A percentile compares a stretch with the other conserved stretches of the same genome.
Evolutionary conservation across 2,797 vertebrate species (phyloP).

Genomic region (Paratrypauchen microcephalus): DNA sequence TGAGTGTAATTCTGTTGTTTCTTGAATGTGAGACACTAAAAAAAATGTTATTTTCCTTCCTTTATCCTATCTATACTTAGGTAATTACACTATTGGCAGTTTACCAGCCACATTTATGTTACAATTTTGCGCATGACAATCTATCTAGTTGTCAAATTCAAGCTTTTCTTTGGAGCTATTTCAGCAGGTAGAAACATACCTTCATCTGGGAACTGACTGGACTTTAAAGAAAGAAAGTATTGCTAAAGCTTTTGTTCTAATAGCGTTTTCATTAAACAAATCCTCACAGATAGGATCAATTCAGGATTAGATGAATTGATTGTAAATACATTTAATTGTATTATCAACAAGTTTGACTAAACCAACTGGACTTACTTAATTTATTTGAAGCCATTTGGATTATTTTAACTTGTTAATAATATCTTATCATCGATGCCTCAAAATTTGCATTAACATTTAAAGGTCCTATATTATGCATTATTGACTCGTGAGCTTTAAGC

Average conservation of each 20-base stretch:
- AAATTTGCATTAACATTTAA: no score
- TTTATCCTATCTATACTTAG: slow-evolving; percentile 38
- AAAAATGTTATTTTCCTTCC: slow-evolving; percentile 63
- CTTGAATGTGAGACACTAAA: slow-evolving; percentile 60
- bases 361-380: no score
- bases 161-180: not conserved
- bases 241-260: not conserved
- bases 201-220: not conserved
- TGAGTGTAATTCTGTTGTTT: slow-evolving; percentile 57
- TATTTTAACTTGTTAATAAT: no score
- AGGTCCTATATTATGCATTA: no score
- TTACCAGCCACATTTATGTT: no score
- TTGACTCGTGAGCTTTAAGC: no score
- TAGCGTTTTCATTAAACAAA: not conserved
- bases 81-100: slow-evolving; percentile 16
- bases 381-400: no score
- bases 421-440: no score
- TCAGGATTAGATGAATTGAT: no score
- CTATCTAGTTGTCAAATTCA: not conserved
- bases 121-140: no score
- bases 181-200: not conserved
- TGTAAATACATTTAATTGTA: no score
- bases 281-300: not conserved
- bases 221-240: not conserved
- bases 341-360: no score